A percentile compares a stretch with the other conserved stretches of the same genome.
Evolutionary conservation across 2,888 invertebrate genomes (phyloP).

Genomic region (Lissocephala sabroskyi): DNA sequence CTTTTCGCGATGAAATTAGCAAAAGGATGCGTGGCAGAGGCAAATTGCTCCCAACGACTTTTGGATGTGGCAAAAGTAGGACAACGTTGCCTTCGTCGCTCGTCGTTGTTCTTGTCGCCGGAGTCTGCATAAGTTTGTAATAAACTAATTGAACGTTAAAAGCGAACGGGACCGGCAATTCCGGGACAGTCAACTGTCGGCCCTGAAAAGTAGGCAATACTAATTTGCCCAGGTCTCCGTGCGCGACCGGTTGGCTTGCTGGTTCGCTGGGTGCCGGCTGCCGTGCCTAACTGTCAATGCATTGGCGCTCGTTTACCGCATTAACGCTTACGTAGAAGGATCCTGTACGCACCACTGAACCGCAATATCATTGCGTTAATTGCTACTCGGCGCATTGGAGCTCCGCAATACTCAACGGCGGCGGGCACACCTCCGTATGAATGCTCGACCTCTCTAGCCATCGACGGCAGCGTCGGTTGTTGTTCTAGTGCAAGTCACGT

Average conservation of each 20-base stretch:
- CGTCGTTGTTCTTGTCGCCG: too few species aligned
- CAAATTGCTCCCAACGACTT: not conserved
- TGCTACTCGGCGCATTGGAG: constrained; percentile 41
- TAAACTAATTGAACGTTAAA: constrained; percentile 55
- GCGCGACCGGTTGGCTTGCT: not conserved
- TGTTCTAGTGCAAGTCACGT: constrained; percentile 47
- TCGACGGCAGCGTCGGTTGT: too few species aligned
- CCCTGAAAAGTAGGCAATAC: constrained; percentile 36
- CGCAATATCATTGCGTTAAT: constrained; percentile 61
- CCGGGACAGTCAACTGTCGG: not conserved
- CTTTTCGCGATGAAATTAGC: constrained; percentile 53
- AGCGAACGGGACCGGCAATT: constrained; percentile 5
- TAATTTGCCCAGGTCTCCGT: constrained; percentile 1
- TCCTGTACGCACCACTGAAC: constrained; percentile 30
- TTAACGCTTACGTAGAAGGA: constrained; percentile 35
- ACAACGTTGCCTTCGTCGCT: too few species aligned
- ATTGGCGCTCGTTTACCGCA: constrained; percentile 36
- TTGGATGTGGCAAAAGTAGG: constrained; percentile 17
- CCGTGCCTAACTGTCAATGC: constrained; percentile 29
- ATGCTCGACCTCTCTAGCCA: not conserved
- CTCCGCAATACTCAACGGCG: not conserved
- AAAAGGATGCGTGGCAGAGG: not conserved
- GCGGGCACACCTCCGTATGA: constrained; percentile 1
- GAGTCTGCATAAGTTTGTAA: constrained; percentile 50
- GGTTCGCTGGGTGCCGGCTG: too few species aligned